Percentiles rank a stretch among this genome's conserved stretches.
These are phyloP conservation scores for Erythrolamprus reginae DNA, from an alignment of 2,113 vertebrate species.

Conservation along the genomic window DNA sequence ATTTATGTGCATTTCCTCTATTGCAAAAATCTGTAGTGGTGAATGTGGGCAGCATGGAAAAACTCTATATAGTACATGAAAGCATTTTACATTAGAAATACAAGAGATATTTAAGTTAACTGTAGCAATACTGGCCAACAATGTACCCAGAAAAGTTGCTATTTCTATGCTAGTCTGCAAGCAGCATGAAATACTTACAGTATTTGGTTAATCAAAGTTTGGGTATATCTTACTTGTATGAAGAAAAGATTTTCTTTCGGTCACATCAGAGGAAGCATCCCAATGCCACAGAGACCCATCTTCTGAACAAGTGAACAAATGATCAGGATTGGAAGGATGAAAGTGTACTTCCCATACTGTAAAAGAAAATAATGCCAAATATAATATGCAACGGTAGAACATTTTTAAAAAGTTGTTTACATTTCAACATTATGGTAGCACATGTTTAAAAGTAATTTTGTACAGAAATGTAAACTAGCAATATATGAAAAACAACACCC, in stretches of 20 bases:
- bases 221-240: slow-evolving; percentile 74
- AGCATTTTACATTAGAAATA: not conserved
- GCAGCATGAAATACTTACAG: not conserved
- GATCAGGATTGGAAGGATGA: slow-evolving; percentile 92
- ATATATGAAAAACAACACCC: not conserved
- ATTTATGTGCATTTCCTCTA: not conserved
- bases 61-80: not conserved
- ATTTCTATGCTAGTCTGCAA: not conserved
- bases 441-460: not conserved
- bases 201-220: not conserved
- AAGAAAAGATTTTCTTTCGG: slow-evolving; percentile 85
- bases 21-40: not conserved
- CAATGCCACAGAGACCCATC: slow-evolving; percentile 96
- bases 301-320: slow-evolving; percentile 95
- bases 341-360: slow-evolving; percentile 98
- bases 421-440: not conserved
- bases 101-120: not conserved
- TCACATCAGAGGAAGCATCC: slow-evolving; percentile 76
- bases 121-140: not conserved
- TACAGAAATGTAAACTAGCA: not conserved
- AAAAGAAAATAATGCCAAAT: slow-evolving; percentile 2
- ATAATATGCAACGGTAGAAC: not conserved
- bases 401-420: not conserved
- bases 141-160: not conserved
- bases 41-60: not conserved